A percentile compares a stretch with the other conserved stretches of the same genome.
Conservation (phyloP, 1,140 invertebrate species). For the Teleogryllus occipitalis region DNA sequence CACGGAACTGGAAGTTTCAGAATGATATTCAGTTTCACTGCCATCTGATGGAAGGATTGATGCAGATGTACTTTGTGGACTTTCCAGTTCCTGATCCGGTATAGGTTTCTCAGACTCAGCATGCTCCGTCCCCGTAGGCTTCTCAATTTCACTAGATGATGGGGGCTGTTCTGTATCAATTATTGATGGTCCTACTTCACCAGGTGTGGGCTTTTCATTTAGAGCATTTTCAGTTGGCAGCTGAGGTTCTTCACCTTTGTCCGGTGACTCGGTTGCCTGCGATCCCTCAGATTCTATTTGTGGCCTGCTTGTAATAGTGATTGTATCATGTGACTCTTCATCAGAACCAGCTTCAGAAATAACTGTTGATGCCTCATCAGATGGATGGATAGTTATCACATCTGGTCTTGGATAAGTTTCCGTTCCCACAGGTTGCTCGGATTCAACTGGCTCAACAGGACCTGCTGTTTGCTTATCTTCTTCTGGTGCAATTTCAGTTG, state of each 20-base stretch:
- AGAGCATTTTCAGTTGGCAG: no score
- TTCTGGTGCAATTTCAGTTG: neutral
- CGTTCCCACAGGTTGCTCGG: slow-evolving; percentile 7
- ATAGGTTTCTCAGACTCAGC: neutral
- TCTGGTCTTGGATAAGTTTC: neutral
- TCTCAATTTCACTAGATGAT: neutral
- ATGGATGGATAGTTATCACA: no score
- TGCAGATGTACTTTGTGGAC: neutral
- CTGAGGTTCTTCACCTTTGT: no score
- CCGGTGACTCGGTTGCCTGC: no score
- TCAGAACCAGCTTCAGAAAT: no score
- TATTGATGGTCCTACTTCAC: neutral
- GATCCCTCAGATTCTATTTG: no score
- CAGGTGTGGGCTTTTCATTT: neutral
- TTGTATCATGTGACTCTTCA: no score
- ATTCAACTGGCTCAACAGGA: slow-evolving; percentile 2
- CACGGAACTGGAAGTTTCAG: slow-evolving; percentile 20
- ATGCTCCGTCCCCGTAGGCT: neutral
- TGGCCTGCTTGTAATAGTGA: no score
- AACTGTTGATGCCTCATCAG: no score
- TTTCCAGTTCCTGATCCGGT: neutral
- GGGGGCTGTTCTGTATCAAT: neutral
- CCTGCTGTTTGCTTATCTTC: neutral
- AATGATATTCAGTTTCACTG: slow-evolving; percentile 16
- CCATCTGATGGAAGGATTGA: no score